Base-by-base conservation (phyloP, 2,888 invertebrate species). In the Deroplatys truncata region DNA sequence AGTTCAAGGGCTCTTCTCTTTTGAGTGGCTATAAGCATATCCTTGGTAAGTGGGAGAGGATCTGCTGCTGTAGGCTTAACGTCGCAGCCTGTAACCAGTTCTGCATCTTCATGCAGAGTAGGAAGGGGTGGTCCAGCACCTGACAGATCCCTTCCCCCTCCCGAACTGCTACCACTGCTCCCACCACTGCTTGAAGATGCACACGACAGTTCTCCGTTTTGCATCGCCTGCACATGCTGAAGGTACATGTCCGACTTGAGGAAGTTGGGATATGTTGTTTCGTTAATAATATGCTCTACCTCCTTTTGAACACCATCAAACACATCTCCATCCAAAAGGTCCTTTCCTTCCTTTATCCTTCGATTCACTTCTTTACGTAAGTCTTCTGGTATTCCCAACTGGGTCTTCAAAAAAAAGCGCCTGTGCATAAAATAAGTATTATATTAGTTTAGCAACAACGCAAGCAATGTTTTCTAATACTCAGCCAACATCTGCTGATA, bases 171-270 rank as follows among this genome's bases (percentile, higher is more conserved):
- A 89, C 93, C 93, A 90, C 92, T 92, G 90, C 93, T 92, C 84
- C 90, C 89, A 31, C 90, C 88, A 13, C 84, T 82, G 35, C 88
- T 88, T 4, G 89, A 56, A 20, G 86, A 85, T 8, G 28, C 84
- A 72, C 88, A 84, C 25, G 88, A 88, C 72, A 86, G 82, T 86
- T 88, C 88, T 25, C 84, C 89, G 83, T 87, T 88, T 89, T 92
- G 92, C 91, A 92, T 94, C 94, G 96, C 94, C 94, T 97, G 95
- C 94, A 97, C 96, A 94, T 97, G 97, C 93, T 96, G 95, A 92
- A 98, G 96, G 95, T 98, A 99, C 93, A 97, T 96, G 92, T 98
- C 98, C 92, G 98, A 98, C 92, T 97, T 97, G 91, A 99, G 95
- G 94, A 99, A 99, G 94, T 98, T 97, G 90, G 97, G 97, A 94